Base-by-base conservation (phyloP, 2,797 vertebrate genomes). In the Catostomus latipinnis region DNA sequence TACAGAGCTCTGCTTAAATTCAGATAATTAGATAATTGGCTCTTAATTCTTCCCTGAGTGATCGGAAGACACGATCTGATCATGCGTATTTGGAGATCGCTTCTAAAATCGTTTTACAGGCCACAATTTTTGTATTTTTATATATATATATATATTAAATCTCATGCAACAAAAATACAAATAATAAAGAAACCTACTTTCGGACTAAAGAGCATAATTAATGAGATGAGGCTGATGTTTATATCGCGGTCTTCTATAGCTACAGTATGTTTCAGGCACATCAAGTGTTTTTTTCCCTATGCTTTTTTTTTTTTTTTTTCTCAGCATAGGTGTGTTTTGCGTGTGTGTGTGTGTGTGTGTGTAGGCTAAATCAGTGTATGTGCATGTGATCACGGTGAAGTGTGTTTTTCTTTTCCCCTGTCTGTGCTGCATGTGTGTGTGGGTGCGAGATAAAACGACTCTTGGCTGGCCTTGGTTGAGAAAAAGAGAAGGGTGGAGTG, bases 391-490 rank as follows among this genome's bases (percentile, higher is more conserved):
- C 63, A 34, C 49, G n/a, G 22, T 48, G 82, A 85, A 85, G 85
- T 84, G 85, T 65, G 56, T 78, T 58, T 81, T 76, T 73, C 82
- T 74, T 85, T 83, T 70, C 84, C 88, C 86, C 88, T 91, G 90
- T 88, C 86, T 75, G 56, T 79, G 54, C 61, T 88, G 77, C 91
- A 91, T 92, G 90, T 92, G 92, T 93, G 90, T 90, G 92, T 90
- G 92, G 92, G 90, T 93, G 92, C 91, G 88, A 92, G 90, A 88
- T 93, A 91, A 92, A 92, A 90, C 88, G 91, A 90, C 90, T 92
- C 88, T 92, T 91, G 90, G 90, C 90, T 91, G 87, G 90, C 90
- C 89, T 90, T 91, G 91, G 91, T 89, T 92, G 85, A 54, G 74
- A 53, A 34, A 66, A 72, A 61, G 54, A 78, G 54, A 57, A 68